These are phyloP conservation scores for Acanthurus tractus DNA, from an alignment of 2,797 vertebrate species.

Conservation along the genomic window DNA sequence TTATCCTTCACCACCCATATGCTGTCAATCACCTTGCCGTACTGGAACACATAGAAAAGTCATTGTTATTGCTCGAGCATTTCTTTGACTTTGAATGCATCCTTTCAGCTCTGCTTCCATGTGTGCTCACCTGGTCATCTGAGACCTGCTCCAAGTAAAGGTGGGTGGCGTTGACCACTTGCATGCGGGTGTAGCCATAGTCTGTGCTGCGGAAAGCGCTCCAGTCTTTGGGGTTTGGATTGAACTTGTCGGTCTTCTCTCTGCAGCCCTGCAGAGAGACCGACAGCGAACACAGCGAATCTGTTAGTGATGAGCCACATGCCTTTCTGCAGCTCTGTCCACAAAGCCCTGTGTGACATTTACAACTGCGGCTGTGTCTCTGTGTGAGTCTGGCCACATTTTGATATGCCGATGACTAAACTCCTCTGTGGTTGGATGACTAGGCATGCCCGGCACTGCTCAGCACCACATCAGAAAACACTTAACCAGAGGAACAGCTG, in stretches of 20 bases:
- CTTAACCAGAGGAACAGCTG: constrained; percentile 69
- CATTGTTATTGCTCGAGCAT: constrained; percentile 19
- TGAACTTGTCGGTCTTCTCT: constrained; percentile 88
- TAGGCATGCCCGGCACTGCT: constrained; percentile 56
- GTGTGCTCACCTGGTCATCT: constrained; percentile 89
- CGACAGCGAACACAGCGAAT: constrained; percentile 25
- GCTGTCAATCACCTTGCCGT: constrained; percentile 90
- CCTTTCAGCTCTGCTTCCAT: neutral
- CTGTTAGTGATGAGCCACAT: constrained; percentile 28
- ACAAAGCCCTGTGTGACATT: constrained; percentile 57
- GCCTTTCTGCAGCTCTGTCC: constrained; percentile 28
- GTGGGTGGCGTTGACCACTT: constrained; percentile 88
- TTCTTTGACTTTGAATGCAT: constrained; percentile 5
- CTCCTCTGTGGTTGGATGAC: constrained; percentile 63
- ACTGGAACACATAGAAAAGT: constrained; percentile 79
- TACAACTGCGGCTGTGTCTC: constrained; percentile 56
- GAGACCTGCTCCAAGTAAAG: constrained; percentile 93
- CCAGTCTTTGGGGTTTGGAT: constrained; percentile 87
- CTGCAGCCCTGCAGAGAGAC: constrained; percentile 87
- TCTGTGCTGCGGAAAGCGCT: constrained; percentile 90
- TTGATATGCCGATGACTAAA: constrained; percentile 73
- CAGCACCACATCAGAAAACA: constrained; percentile 70
- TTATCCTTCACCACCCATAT: constrained; percentile 90
- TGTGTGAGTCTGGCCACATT: constrained; percentile 54
- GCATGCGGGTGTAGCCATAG: constrained; percentile 90